phyloP scores from a whole-genome alignment of 2,113 vertebrate species.

The Mohoua ochrocephala region DNA sequence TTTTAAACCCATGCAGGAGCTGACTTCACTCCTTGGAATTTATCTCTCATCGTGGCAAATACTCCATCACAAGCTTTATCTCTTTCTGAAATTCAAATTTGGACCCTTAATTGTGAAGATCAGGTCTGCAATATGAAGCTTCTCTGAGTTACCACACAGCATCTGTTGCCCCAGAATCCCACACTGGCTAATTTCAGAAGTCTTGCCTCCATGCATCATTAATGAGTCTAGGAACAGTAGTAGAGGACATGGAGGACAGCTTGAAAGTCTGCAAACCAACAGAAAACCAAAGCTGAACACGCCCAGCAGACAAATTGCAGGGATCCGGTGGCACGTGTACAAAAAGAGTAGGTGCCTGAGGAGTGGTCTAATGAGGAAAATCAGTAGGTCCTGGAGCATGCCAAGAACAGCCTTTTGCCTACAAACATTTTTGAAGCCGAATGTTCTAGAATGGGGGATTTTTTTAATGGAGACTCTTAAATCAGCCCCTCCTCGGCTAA shows the following conservation, averaged over 20 bases:
- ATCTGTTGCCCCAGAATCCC: not conserved
- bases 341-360: not conserved
- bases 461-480: not conserved
- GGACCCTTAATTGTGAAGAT: not conserved
- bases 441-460: not conserved
- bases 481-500: not conserved
- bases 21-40: not conserved
- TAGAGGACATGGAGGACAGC: not conserved
- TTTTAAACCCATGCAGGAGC: not conserved
- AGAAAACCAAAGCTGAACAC: not conserved
- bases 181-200: not conserved
- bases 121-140: not conserved
- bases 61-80: not conserved
- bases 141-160: not conserved
- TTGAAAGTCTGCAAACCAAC: not conserved
- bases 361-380: not conserved
- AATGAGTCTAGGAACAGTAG: not conserved
- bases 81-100: not conserved
- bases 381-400: not conserved
- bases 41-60: not conserved
- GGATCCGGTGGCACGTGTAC: not conserved
- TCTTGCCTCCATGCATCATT: fast-evolving
- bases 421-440: not conserved
- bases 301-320: not conserved
- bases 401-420: not conserved